Percentiles rank a stretch among this genome's conserved stretches.
Conservation (phyloP, 2,113 vertebrate species). For the Conger conger region DNA sequence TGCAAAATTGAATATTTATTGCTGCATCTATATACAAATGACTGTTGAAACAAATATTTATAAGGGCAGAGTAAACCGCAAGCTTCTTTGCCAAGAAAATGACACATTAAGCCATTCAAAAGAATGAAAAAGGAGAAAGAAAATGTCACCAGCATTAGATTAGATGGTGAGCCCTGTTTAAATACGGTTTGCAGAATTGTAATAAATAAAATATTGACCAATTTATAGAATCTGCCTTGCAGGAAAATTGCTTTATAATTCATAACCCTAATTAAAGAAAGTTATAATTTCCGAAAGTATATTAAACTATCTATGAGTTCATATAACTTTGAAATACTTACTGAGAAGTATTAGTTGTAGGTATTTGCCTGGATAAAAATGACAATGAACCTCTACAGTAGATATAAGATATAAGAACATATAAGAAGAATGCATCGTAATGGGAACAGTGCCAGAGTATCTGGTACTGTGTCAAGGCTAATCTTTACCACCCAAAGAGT, state of each 20-base stretch:
- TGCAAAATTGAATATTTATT: constrained; percentile 7
- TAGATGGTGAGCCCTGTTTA: neutral
- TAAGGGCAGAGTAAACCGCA: constrained; percentile 25
- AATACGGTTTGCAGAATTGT: constrained; percentile 6
- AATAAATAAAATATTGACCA: constrained; percentile 14
- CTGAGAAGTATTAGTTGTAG: too few relatives aligned
- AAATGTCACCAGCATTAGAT: constrained; percentile 24
- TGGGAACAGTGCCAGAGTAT: too few relatives aligned
- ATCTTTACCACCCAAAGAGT: too few relatives aligned
- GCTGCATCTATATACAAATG: constrained; percentile 14
- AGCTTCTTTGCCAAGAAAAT: constrained; percentile 32
- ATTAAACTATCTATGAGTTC: neutral
- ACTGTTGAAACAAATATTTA: constrained; percentile 23
- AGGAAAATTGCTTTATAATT: neutral
- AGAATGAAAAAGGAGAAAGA: constrained; percentile 18
- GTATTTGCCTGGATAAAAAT: too few relatives aligned
- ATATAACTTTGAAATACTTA: neutral
- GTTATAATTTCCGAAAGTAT: neutral
- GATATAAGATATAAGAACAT: too few relatives aligned
- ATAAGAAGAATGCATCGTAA: too few relatives aligned
- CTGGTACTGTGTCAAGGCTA: too few relatives aligned
- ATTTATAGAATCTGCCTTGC: neutral
- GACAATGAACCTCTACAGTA: too few relatives aligned
- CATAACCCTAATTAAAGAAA: neutral
- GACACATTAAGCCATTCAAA: constrained; percentile 27